Conservation (phyloP, 1,140 invertebrate species). For the Drosophila carrolli region DNA sequence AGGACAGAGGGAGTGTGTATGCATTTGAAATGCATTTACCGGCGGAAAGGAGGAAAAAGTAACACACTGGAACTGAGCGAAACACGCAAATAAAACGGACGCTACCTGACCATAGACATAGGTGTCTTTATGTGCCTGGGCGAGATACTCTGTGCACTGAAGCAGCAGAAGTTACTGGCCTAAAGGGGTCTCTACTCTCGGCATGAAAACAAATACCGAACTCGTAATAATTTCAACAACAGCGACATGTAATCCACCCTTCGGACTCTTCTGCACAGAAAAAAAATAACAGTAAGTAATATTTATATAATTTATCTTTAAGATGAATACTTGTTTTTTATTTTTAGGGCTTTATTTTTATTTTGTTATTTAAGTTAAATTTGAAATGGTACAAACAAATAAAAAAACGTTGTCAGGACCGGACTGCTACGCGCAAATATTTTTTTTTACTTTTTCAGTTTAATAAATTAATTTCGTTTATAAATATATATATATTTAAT, state of each 20-base stretch:
- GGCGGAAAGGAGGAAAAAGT: constrained; percentile 5
- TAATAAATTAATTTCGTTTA: too few species aligned
- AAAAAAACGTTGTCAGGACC: too few species aligned
- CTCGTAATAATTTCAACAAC: constrained; percentile 66
- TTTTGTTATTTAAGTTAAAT: too few species aligned
- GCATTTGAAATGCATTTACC: constrained; percentile 56
- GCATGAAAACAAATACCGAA: constrained; percentile 72
- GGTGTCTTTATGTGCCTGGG: neutral
- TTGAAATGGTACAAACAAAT: too few species aligned
- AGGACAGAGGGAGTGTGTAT: constrained; percentile 40
- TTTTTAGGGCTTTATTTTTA: too few species aligned
- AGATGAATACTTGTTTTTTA: too few species aligned
- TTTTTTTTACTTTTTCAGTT: too few species aligned
- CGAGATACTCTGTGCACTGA: constrained; percentile 57
- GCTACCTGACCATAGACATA: constrained; percentile 43
- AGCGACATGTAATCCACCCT: constrained; percentile 73
- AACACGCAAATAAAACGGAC: constrained; percentile 40
- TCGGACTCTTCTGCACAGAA: constrained; percentile 16
- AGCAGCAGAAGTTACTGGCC: constrained; percentile 79
- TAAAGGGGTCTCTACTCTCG: constrained; percentile 27
- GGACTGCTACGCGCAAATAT: too few species aligned
- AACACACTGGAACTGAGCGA: constrained; percentile 36
- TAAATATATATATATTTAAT: too few species aligned
- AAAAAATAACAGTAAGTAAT: neutral
- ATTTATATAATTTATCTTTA: too few species aligned